Conservation (phyloP, 2,888 invertebrate genomes). For the Ornithoptera alexandrae region DNA sequence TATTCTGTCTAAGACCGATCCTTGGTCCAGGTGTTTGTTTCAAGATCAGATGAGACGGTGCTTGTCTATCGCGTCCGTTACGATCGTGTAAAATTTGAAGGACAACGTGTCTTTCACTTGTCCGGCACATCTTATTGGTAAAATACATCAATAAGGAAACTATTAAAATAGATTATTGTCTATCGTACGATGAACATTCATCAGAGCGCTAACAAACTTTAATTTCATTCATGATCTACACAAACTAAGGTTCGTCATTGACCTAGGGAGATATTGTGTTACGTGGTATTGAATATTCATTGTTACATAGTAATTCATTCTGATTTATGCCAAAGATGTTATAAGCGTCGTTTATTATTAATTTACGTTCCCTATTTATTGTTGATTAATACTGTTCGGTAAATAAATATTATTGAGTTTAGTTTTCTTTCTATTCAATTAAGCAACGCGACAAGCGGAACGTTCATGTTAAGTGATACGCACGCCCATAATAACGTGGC, state of each 20-base stretch:
- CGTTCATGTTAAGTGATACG: no score
- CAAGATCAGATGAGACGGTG: no score
- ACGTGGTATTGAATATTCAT: slow-evolving; percentile 26
- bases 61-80: neutral
- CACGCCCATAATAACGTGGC: no score
- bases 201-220: slow-evolving; percentile 15
- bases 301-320: slow-evolving; percentile 23
- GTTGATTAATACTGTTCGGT: slow-evolving; percentile 2
- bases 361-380: slow-evolving; percentile 12
- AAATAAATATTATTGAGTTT: neutral
- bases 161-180: neutral
- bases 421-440: neutral
- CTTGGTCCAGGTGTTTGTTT: no score
- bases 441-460: no score
- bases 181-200: slow-evolving; percentile 1
- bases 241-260: slow-evolving; percentile 19
- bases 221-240: slow-evolving; percentile 28
- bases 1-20: no score
- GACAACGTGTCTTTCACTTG: neutral
- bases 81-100: neutral
- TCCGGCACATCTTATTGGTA: neutral
- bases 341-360: slow-evolving; percentile 11
- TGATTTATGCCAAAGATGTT: slow-evolving; percentile 22
- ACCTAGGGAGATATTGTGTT: slow-evolving; percentile 12
- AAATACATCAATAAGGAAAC: slow-evolving; percentile 3